Base-by-base conservation (phyloP, 2,888 invertebrate genomes). In the Lymantria dispar region DNA sequence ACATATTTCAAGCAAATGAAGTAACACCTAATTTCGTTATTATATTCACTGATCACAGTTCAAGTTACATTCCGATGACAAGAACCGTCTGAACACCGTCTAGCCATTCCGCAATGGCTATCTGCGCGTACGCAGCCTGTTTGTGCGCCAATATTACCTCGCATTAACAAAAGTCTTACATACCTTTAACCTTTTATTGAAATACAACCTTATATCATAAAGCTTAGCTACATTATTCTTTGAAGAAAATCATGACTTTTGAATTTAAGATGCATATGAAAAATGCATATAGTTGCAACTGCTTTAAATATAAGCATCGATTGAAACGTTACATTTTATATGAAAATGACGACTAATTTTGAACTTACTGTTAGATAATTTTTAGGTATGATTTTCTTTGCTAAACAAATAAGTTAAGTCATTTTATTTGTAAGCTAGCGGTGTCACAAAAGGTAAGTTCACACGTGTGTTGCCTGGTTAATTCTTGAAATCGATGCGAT, bases 81-180 rank as follows among this genome's bases (percentile, higher is more conserved):
- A 58, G 54, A 58, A 64, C 58, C 64, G 87, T 87, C 86, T 87
- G 82, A 72, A 68, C 70, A 68, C 65, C 72, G 85, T 87, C 87
- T 87, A 85, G 83, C 72, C 80, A 63, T 65, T 70, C 75, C 67
- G 70, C 60, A 62, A 70, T 55, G 70, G 77, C 78, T 80, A 79
- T 79, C 64, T 72, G 71, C 72, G 75, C 73, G 64, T 70, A 78
- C 82, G 79, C 78, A 75, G 66, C 60, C 72, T 68, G 72, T 68
- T 74, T 83, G 76, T 76, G 60, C 66, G 67, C 70, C 64, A 64
- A 68, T 56, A 50, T 31, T 14, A 49, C 36, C 37, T 50, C 33
- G 43, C 49, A 39, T 48, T 31, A 45, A 37, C 59, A 64, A 52
- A 50, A 54, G 52, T 38, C 38, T 3, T 37, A n/a, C 5, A 7